These are phyloP conservation scores for Drosophila pachea DNA, from an alignment of 1,140 invertebrate species.

Conservation along the genomic window DNA sequence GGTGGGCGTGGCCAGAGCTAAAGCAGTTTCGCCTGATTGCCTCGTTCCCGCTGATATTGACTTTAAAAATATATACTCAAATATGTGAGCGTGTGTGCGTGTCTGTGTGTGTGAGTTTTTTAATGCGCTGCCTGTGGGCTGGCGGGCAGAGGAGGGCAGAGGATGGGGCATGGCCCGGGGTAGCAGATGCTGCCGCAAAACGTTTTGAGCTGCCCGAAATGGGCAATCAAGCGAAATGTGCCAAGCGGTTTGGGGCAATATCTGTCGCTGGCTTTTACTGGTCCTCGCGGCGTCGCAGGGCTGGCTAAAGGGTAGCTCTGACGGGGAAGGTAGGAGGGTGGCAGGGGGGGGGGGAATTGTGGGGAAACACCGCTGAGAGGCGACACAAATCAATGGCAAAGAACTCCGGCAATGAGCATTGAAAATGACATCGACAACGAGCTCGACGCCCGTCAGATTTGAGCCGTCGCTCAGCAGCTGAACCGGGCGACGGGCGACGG, in stretches of 20 bases:
- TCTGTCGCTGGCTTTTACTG: slow-evolving; percentile 19
- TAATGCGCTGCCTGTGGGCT: slow-evolving; percentile 48
- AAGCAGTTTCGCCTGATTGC: slow-evolving; percentile 52
- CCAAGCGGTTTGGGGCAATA: slow-evolving; percentile 44
- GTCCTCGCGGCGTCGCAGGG: not conserved
- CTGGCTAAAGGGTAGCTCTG: no score
- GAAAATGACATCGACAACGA: slow-evolving; percentile 37
- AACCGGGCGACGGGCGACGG: not conserved
- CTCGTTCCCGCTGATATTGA: slow-evolving; percentile 37
- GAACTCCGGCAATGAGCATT: slow-evolving; percentile 56
- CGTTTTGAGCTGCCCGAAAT: slow-evolving; percentile 56
- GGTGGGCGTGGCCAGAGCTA: slow-evolving; percentile 37
- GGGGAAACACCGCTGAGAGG: slow-evolving; percentile 15
- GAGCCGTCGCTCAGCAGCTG: slow-evolving; percentile 54
- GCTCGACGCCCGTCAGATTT: slow-evolving; percentile 57
- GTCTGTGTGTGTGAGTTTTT: slow-evolving; percentile 28
- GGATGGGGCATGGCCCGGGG: slow-evolving; percentile 11
- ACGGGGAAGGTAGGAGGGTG: no score
- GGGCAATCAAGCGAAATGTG: slow-evolving; percentile 71
- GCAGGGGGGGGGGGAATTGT: no score
- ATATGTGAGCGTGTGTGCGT: slow-evolving; percentile 11
- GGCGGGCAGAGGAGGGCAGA: not conserved
- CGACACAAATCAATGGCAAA: slow-evolving; percentile 56
- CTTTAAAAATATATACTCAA: slow-evolving; percentile 34
- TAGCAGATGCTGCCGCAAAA: slow-evolving; percentile 15